Evolutionary conservation across 2,797 vertebrate genomes (phyloP), one percentile per base, ranked within the genome.

Genomic region (Poecilia picta): DNA sequence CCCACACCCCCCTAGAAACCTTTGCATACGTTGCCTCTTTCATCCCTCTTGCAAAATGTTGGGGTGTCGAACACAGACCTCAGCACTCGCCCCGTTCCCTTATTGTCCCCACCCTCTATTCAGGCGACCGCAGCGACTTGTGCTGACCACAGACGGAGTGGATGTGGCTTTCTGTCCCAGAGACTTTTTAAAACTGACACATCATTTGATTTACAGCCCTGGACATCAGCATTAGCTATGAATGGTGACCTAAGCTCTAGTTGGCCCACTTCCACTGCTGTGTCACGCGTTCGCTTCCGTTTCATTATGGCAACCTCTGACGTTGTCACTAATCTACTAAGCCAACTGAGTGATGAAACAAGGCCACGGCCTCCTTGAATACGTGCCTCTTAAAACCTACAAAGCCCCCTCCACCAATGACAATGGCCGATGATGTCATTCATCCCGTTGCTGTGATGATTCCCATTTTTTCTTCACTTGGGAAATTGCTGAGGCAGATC

Each of bases 241-340:
- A 72, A 80, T 8, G 3, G 83, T 73, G 74, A 83, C 78, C 81
- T 91, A 84, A 92, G 87, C 89, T 80, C 49, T 57, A 3, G 64
- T 59, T 91, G 91, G 87, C 86, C 88, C 86, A 72, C 62, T 89
- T 91, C 85, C 89, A 86, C 79, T 75, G 89, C 81, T 76, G 76
- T 80, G 86, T 91, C 93, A 93, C 85, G 77, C 85, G 87, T 80
- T 81, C 20, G 20, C 84, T 84, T 85, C 81, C 7, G 33, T 73
- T 87, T 78, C 66, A 43, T 83, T 84, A 15, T n/a, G 72, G 49
- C 20, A 41, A 74, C 72, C 33, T 41, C 72, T 15, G 88, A 84
- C 75, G 81, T 88, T 84, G 87, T 84, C 74, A 36, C 92, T 90
- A 90, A 94, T 85, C 91, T 92, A 93, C 90, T 82, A 76, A 89